phyloP scores from a whole-genome alignment of 2,113 vertebrate genomes.

The Hyperopisus bebe region DNA sequence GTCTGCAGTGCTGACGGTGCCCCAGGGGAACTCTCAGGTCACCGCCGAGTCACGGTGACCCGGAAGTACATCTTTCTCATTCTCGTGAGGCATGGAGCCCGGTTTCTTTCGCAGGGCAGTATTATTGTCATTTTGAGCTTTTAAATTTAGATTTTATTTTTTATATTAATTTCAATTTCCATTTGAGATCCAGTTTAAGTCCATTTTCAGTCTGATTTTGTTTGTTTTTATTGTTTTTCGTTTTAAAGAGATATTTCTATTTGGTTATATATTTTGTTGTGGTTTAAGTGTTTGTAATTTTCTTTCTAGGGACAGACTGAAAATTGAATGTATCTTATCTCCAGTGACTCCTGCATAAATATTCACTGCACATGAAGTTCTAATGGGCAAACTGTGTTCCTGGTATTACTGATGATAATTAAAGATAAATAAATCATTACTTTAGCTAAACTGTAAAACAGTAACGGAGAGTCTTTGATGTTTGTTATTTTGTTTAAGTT shows the following conservation, averaged over 20 bases:
- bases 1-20: not conserved
- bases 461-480: not conserved
- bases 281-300: not conserved
- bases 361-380: not conserved
- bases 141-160: not conserved
- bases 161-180: not conserved
- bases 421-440: not conserved
- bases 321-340: not conserved
- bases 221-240: not conserved
- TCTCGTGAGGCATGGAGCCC: not conserved
- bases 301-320: not conserved
- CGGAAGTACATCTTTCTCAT: not conserved
- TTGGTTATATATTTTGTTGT: not conserved
- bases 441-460: not conserved
- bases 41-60: not conserved
- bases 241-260: not conserved
- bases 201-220: not conserved
- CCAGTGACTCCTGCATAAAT: not conserved
- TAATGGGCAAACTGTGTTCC: not conserved
- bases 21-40: not conserved
- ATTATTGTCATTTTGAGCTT: not conserved
- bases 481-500: not conserved
- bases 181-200: not conserved
- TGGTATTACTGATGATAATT: not conserved
- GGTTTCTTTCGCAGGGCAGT: not conserved